These are phyloP conservation scores for Coryphaenoides rupestris DNA, from an alignment of 2,113 vertebrate genomes.

Conservation along the genomic window DNA sequence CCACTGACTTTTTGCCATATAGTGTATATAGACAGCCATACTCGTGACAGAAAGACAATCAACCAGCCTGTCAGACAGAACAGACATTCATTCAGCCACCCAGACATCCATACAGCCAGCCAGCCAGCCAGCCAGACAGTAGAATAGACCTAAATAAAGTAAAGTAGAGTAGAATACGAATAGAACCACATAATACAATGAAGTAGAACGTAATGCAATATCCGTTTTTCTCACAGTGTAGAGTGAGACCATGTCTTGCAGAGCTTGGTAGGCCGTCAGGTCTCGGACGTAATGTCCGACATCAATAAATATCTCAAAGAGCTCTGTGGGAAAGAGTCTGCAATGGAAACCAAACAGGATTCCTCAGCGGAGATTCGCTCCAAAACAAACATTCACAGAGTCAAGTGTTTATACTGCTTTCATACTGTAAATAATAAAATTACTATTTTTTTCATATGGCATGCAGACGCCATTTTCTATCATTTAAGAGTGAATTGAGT, in stretches of 20 bases:
- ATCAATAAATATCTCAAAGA: conserved; percentile 92
- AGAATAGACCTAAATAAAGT: neutral
- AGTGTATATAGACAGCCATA: no score
- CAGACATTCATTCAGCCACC: no score
- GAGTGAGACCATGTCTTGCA: conserved; percentile 77
- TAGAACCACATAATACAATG: neutral
- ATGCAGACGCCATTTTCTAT: neutral
- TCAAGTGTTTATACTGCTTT: neutral
- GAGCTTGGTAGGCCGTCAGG: conserved; percentile 78
- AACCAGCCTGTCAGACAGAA: no score
- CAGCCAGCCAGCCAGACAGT: neutral
- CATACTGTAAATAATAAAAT: neutral
- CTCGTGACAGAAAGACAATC: no score
- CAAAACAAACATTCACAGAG: neutral
- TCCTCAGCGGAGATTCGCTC: conserved; percentile 13
- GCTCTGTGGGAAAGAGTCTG: conserved; percentile 82
- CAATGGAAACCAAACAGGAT: conserved; percentile 22
- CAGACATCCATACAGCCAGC: no score
- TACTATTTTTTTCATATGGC: neutral
- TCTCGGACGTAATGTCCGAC: conserved; percentile 86
- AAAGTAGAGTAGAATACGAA: neutral
- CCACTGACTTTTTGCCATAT: no score
- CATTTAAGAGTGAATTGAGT: no score
- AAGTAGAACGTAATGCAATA: neutral
- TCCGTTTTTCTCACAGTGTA: conserved; percentile 70